Evolutionary conservation across 1,140 invertebrate genomes (phyloP), one percentile per base, ranked within the genome.

Genomic region (Orchesella cincta): DNA sequence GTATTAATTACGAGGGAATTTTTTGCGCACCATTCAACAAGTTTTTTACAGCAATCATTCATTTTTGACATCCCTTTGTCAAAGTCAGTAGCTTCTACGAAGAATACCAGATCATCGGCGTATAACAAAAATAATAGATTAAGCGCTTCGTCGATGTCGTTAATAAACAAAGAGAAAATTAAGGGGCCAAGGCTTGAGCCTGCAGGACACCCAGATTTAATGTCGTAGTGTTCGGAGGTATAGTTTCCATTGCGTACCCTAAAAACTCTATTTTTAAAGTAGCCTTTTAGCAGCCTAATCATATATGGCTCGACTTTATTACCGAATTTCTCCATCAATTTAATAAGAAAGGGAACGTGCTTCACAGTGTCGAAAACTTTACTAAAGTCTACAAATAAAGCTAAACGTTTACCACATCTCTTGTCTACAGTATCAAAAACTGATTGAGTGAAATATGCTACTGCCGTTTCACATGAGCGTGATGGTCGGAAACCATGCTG

Each of bases 201-300:
- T 31, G 62, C 26, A 0, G 83, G 82, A 29, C 84, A 83, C 23
- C 82, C 83, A 33, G 29, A 31, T 14, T 28, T 26, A 1, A 76
- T 20, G 20, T 33, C 14, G 31, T 39, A 51, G 18, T 26, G 14
- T 1, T 51, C 23, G 23, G 57, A 76, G 1, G 46, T 14, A 35
- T n/a, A 31, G 2, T 16, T n/a, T 5, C 54, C 57, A 26, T 34
- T 33, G 3, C 20, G 35, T 20, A 76, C 31, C 51, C 29, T 70
- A 64, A 70, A 35, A 1, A 57, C 1, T 1, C 75, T 8, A 51
- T 51, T 36, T 18, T 1, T 31, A 26, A 76, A 57, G 28, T 70
- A 70, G 29, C 26, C 20, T 2, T 14, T 12, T 1, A 76, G 23
- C 1, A 33, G 14, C 8, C 71, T 51, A 12, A 71, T 29, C n/a